Percentiles rank a stretch among this genome's conserved stretches.
phyloP scores from a whole-genome alignment of 2,797 vertebrate species.

The Betta splendens region DNA sequence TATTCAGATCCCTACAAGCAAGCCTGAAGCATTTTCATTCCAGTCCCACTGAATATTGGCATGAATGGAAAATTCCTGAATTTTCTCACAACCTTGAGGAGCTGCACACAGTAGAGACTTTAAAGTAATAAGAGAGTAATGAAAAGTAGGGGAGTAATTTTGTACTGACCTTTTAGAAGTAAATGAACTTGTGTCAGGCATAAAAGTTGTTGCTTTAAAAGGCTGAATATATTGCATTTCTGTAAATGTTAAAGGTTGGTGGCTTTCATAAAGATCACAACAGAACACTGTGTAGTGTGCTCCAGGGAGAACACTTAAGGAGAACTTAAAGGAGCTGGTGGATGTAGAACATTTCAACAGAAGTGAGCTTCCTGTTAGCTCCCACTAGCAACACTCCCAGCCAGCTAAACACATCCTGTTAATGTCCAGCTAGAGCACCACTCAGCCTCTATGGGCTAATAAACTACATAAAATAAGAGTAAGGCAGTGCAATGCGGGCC shows the following conservation, averaged over 20 bases:
- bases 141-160: not conserved
- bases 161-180: conserved; percentile 1
- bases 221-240: conserved; percentile 1
- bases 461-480: conserved; percentile 44
- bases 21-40: conserved; percentile 1
- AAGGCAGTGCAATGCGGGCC: conserved; percentile 11
- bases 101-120: not conserved
- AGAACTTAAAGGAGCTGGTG: conserved; percentile 37
- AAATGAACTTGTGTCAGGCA: conserved; percentile 1
- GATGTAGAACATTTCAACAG: conserved; percentile 41
- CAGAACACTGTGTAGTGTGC: conserved; percentile 17
- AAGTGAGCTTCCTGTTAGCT: conserved; percentile 48
- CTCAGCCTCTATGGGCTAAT: conserved; percentile 57
- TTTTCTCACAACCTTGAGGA: conserved; percentile 6
- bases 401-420: conserved; percentile 60
- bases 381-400: conserved; percentile 43
- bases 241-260: conserved; percentile 24
- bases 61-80: conserved; percentile 20
- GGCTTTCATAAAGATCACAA: conserved; percentile 8
- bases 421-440: conserved; percentile 40
- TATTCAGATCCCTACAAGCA: conserved; percentile 27
- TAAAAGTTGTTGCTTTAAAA: conserved; percentile 8
- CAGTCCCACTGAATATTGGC: conserved; percentile 16
- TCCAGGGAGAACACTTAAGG: conserved; percentile 32
- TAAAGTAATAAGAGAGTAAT: not conserved